These are phyloP conservation scores for Macquaria australasica DNA, from an alignment of 2,113 vertebrate species.

Conservation along the genomic window DNA sequence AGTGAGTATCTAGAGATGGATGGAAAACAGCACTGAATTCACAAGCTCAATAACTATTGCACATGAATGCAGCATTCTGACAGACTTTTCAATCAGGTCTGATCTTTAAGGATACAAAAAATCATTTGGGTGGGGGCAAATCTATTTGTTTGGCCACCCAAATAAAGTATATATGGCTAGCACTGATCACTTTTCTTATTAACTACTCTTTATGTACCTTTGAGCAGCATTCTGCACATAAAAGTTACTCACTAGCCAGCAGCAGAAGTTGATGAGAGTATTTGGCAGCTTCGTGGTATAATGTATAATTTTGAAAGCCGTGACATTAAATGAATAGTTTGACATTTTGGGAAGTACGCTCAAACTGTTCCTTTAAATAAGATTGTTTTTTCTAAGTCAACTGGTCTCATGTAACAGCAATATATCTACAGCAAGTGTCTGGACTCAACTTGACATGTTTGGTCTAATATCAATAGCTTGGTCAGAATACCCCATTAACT, in stretches of 20 bases:
- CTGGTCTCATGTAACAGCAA: background rate
- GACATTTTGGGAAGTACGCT: background rate
- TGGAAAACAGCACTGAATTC: constrained; percentile 12
- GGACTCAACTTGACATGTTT: background rate
- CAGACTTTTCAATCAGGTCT: background rate
- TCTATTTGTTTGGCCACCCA: background rate
- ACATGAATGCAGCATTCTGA: constrained; percentile 4
- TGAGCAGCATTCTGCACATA: background rate
- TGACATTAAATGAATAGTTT: background rate
- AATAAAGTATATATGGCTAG: background rate
- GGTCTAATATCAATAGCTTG: background rate
- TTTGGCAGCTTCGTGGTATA: background rate
- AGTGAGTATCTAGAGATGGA: background rate
- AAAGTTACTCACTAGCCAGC: background rate
- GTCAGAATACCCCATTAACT: background rate
- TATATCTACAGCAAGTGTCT: background rate
- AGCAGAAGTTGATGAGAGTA: background rate
- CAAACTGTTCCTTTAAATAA: too few species aligned
- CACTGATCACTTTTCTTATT: background rate
- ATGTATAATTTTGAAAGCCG: background rate
- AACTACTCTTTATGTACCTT: background rate
- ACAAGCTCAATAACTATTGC: background rate
- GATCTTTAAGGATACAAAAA: background rate
- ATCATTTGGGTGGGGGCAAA: background rate
- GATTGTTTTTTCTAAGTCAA: too few species aligned